phyloP scores from a whole-genome alignment of 2,888 invertebrate genomes.

The Eupithecia dodoneata region DNA sequence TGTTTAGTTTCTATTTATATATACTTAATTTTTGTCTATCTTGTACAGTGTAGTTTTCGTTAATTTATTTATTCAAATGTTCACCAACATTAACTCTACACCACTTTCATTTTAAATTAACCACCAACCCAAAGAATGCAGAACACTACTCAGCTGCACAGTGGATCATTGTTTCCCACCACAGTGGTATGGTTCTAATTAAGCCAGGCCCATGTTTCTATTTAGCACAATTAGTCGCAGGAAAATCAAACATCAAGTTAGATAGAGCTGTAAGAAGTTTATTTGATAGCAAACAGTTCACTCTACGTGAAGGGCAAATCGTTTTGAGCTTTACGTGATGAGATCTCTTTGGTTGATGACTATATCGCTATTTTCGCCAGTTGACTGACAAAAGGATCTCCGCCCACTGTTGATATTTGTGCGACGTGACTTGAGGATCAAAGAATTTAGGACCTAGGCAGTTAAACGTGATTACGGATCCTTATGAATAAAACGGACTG shows the following conservation, averaged over 20 bases:
- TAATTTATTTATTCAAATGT: no score
- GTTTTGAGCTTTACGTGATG: slow-evolving; percentile 5
- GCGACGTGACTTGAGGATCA: background rate
- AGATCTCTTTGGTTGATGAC: slow-evolving; percentile 8
- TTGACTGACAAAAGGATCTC: slow-evolving; percentile 10
- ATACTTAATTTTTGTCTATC: no score
- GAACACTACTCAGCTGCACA: background rate
- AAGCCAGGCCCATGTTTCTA: slow-evolving; percentile 19
- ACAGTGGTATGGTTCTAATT: slow-evolving; percentile 20
- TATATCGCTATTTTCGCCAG: background rate
- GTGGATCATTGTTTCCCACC: slow-evolving; percentile 18
- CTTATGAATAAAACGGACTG: no score
- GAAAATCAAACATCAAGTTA: slow-evolving; percentile 25
- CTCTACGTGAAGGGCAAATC: slow-evolving; percentile 17
- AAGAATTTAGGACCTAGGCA: background rate
- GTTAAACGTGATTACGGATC: no score
- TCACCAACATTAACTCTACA: background rate
- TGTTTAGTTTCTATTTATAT: no score
- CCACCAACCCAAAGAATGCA: background rate
- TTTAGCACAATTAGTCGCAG: slow-evolving; percentile 29
- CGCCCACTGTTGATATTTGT: slow-evolving; percentile 4
- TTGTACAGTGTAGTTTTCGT: no score
- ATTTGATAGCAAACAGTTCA: slow-evolving; percentile 26
- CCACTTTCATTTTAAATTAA: background rate
- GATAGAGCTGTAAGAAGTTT: slow-evolving; percentile 30